A percentile compares a stretch with the other conserved stretches of the same genome.
Conservation (phyloP, 2,797 vertebrate genomes). For the Alosa sapidissima region DNA sequence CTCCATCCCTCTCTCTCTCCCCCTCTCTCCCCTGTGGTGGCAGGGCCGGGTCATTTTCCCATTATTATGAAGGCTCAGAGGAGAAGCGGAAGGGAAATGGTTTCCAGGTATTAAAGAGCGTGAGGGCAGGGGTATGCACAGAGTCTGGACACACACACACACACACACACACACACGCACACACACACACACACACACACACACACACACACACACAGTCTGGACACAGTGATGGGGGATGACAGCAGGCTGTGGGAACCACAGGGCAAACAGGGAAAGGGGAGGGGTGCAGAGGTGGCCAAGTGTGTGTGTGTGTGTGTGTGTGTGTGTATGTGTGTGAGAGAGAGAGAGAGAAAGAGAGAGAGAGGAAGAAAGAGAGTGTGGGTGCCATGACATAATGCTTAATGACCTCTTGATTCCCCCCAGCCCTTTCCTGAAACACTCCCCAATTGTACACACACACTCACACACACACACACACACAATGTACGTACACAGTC, state of each 20-base stretch:
- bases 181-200: too few relatives aligned
- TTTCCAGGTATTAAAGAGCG: constrained; percentile 13
- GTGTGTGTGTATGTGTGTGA: background rate
- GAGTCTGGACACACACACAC: background rate
- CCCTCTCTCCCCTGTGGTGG: constrained; percentile 1
- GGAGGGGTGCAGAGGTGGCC: background rate
- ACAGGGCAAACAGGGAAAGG: background rate
- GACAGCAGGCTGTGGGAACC: constrained; percentile 16
- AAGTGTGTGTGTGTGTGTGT: background rate
- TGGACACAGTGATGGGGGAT: background rate
- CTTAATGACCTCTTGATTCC: constrained; percentile 18
- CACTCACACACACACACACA: background rate
- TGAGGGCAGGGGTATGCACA: background rate
- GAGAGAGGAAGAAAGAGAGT: background rate
- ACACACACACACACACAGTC: background rate
- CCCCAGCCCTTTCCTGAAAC: constrained; percentile 20
- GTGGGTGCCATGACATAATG: constrained; percentile 7
- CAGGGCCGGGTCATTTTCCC: constrained; percentile 9
- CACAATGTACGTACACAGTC: background rate
- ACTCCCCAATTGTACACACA: background rate
- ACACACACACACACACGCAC: too few relatives aligned
- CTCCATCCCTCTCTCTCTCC: background rate
- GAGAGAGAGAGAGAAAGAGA: too few relatives aligned
- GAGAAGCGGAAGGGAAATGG: constrained; percentile 7
- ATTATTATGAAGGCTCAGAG: background rate